Base-by-base conservation (phyloP, 2,888 invertebrate genomes). In the Hetaerina titia region DNA sequence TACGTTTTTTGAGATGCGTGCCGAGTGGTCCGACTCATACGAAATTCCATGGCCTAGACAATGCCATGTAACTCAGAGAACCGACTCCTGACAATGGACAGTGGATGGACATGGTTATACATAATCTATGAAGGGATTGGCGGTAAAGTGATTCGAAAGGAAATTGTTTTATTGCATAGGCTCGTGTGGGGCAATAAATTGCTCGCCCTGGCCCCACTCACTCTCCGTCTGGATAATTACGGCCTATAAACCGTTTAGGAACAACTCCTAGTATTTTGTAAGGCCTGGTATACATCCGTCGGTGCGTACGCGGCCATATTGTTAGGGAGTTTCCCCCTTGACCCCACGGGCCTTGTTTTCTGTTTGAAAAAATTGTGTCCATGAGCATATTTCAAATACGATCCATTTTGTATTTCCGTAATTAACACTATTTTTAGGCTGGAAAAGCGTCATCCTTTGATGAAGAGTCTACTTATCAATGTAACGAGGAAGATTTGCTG, bases 161-260 rank as follows among this genome's bases (percentile, higher is more conserved):
- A 58, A 89, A 89, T 89, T 89, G 89, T 89, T 89, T 89, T 89
- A 89, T 89, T 89, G 89, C 89, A 57, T 13, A 13, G 58, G 7
- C 58, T 58, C 58, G 57, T 57, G 11, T 31, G 22, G 56, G 89
- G 89, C 89, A 6, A 89, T 89, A 89, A 89, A 89, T 58, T 22
- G 17, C n/a, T 9, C 57, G 11, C 45, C 57, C 58, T 9, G 22
- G 57, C 89, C 56, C 57, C 22, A 15, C 22, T 22, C 22, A 56
- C 89, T 57, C 58, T 22, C 11, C 81, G 2, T 56, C 57, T 22
- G 31, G 57, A 22, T 89, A 89, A 89, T 89, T 89, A 89, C 89
- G 89, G 89, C 9, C 89, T 57, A 89, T 89, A 89, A 89, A 89
- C 19, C 89, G 58, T 89, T 89, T 89, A 89, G 19, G 22, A 22